These are phyloP conservation scores for Drosophila nr. perissopoda DNA, from an alignment of 2,888 invertebrate species.

Conservation along the genomic window DNA sequence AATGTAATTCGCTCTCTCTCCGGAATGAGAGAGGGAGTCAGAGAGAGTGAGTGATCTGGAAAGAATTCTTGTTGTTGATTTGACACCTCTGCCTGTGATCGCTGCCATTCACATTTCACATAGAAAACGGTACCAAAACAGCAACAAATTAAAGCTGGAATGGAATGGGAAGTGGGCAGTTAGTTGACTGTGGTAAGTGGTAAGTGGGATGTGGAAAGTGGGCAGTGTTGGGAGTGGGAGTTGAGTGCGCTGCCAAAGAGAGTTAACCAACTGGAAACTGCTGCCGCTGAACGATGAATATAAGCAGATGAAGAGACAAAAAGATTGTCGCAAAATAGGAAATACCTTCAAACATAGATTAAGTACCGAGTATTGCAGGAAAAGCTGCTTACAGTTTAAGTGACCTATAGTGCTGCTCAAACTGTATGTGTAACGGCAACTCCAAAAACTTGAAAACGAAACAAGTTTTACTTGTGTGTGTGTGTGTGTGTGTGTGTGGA, in stretches of 20 bases:
- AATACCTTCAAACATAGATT: neutral
- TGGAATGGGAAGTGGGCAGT: slow-evolving; percentile 26
- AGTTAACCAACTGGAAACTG: slow-evolving; percentile 68
- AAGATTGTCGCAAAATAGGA: slow-evolving; percentile 11
- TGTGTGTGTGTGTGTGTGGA: slow-evolving; percentile 26
- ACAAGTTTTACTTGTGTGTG: slow-evolving; percentile 55
- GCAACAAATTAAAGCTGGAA: slow-evolving; percentile 20
- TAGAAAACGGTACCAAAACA: slow-evolving; percentile 22
- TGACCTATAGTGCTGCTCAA: slow-evolving; percentile 8
- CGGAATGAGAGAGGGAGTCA: neutral
- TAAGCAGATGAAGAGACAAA: slow-evolving; percentile 7
- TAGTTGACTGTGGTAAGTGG: slow-evolving; percentile 2
- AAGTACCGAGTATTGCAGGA: slow-evolving; percentile 2
- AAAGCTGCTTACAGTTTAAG: slow-evolving; percentile 39
- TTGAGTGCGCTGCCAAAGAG: slow-evolving; percentile 47
- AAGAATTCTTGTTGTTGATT: slow-evolving; percentile 5
- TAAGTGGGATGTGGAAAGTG: slow-evolving; percentile 19
- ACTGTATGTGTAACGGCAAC: slow-evolving; percentile 41
- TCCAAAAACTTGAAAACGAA: slow-evolving; percentile 63
- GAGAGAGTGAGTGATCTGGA: too few relatives aligned
- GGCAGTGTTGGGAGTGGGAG: slow-evolving; percentile 23
- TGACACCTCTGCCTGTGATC: slow-evolving; percentile 16
- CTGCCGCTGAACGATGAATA: slow-evolving; percentile 7
- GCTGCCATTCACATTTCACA: slow-evolving; percentile 19
- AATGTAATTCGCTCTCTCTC: neutral